Evolutionary conservation across 2,888 invertebrate genomes (phyloP).

Genomic region (Abrostola triplasia): DNA sequence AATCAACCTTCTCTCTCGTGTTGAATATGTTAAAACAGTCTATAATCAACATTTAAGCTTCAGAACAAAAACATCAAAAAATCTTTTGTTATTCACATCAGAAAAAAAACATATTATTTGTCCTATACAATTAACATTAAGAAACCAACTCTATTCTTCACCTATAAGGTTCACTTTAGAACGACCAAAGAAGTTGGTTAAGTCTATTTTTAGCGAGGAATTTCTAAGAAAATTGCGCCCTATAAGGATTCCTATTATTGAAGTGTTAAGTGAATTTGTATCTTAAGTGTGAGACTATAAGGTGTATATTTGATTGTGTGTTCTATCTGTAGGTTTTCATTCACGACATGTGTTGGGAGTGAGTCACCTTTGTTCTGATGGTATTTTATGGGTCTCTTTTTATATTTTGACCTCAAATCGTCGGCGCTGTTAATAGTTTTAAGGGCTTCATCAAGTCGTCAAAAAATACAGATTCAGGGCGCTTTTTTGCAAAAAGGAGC

Average conservation of each 20-base stretch:
- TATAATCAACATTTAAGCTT: slow-evolving; percentile 7
- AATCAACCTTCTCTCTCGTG: not conserved
- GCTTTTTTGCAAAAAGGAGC: not conserved
- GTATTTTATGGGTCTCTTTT: slow-evolving; percentile 32
- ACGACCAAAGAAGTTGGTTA: slow-evolving; percentile 2
- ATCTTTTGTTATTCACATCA: slow-evolving; percentile 9
- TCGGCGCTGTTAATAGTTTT: slow-evolving; percentile 33
- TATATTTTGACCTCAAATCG: slow-evolving; percentile 54
- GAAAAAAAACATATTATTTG: slow-evolving; percentile 13
- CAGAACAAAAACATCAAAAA: slow-evolving; percentile 19
- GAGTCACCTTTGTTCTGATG: slow-evolving; percentile 54
- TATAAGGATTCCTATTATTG: slow-evolving; percentile 47
- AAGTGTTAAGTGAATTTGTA: slow-evolving; percentile 22
- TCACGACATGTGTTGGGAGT: slow-evolving; percentile 47
- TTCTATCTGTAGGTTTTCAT: slow-evolving; percentile 16
- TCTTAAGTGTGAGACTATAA: slow-evolving; percentile 9
- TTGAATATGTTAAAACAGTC: slow-evolving; percentile 9
- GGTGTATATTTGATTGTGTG: slow-evolving; percentile 22
- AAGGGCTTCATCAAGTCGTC: slow-evolving; percentile 26
- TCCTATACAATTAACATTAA: slow-evolving; percentile 1
- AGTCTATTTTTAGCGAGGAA: slow-evolving; percentile 49
- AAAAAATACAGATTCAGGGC: slow-evolving; percentile 4
- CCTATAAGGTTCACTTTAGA: slow-evolving; percentile 9
- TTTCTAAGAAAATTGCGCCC: slow-evolving; percentile 51
- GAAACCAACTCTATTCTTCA: not conserved